Percentiles rank a stretch among this genome's conserved stretches.
Conservation (phyloP, 1,140 invertebrate genomes). For the Drosophila truncata region DNA sequence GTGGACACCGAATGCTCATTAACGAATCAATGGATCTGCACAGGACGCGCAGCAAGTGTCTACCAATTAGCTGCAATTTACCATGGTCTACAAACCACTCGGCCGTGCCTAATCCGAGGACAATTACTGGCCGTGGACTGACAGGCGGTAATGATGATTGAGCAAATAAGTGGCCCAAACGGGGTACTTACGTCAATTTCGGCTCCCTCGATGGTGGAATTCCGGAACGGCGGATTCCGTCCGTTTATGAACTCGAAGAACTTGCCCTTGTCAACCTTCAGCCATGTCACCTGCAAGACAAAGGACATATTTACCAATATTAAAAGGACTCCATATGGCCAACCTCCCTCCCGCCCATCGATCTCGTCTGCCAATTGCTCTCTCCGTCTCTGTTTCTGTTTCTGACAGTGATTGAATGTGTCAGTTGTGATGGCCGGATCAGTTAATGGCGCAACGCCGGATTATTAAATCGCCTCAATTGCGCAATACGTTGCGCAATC, state of each 20-base stretch:
- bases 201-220: constrained; percentile 88
- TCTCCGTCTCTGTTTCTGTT: constrained; percentile 19
- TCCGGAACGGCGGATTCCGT: constrained; percentile 90
- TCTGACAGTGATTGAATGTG: constrained; percentile 75
- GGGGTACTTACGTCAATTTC: constrained; percentile 90
- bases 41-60: constrained; percentile 7
- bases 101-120: constrained; percentile 15
- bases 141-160: constrained; percentile 35
- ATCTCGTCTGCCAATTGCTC: constrained; percentile 1
- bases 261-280: constrained; percentile 90
- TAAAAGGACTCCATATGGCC: constrained; percentile 46
- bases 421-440: constrained; percentile 34
- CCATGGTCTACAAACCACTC: constrained; percentile 7
- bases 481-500: constrained; percentile 35
- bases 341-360: not conserved
- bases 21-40: constrained; percentile 37
- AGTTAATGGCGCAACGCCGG: constrained; percentile 14
- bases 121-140: constrained; percentile 25
- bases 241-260: constrained; percentile 92
- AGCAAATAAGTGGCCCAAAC: constrained; percentile 25
- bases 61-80: constrained; percentile 38
- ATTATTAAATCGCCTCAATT: constrained; percentile 38
- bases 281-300: constrained; percentile 88
- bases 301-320: constrained; percentile 54
- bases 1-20: constrained; percentile 32